Base-by-base conservation (phyloP, 1,140 invertebrate genomes). In the Leptinotarsa undecemlineata region DNA sequence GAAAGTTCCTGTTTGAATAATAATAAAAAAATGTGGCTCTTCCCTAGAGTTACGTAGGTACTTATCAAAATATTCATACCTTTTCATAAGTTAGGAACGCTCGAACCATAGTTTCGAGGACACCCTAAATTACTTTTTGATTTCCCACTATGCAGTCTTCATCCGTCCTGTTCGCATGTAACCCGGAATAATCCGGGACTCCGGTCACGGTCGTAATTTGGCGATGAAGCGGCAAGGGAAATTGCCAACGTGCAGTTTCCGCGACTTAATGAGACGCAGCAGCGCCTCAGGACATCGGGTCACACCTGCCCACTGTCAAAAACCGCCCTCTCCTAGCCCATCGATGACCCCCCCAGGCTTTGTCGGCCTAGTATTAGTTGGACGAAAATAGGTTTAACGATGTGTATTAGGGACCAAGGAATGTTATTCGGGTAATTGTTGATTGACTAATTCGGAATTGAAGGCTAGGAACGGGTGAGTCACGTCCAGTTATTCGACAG, bases 141-240 rank as follows among this genome's bases (percentile, higher is more conserved):
- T 42, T 42, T 42, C 33, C 33, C 51, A 19, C 15, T 57, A 17
- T 57, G 51, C n/a, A 57, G 51, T 57, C 17, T 57, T 57, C 51
- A 57, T 57, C 51, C 51, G 51, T 57, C 51, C 51, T 57, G 15
- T 57, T 17, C 15, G 51, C n/a, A 57, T 57, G 51, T 57, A 57
- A 57, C 51, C 51, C 15, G 51, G 51, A 19, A 57, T 57, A 72
- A 76, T 76, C 76, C 79, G 76, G 79, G 79, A 81, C 81, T 81
- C 81, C 83, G 82, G 83, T 84, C 83, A 84, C 83, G 82, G 79
- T 79, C 78, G 82, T 84, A 84, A 84, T 84, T 83, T 82, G 79
- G 82, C 80, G 80, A 81, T 81, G 82, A 71, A 81, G 76, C 82
- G 80, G 79, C 82, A 83, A 82, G 82, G 81, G 83, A 84, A 84